phyloP scores from a whole-genome alignment of 2,797 vertebrate genomes.

The Pseudochirops corinnae region DNA sequence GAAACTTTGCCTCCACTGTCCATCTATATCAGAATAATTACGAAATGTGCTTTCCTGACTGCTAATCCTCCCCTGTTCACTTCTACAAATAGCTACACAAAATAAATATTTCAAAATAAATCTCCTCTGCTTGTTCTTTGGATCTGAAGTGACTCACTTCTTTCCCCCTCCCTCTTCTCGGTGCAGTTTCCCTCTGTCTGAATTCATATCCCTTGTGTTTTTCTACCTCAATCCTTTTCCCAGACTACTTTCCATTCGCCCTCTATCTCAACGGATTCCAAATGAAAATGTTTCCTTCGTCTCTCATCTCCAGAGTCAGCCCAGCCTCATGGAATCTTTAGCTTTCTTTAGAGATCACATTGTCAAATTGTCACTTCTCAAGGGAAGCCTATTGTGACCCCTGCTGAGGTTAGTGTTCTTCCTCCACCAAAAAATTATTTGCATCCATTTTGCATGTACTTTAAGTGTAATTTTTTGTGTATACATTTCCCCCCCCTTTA shows the following conservation, averaged over 20 bases:
- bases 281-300: not conserved
- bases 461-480: not conserved
- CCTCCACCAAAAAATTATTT: not conserved
- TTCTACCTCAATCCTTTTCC: not conserved
- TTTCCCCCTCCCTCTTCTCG: not conserved
- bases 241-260: not conserved
- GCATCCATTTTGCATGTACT: not conserved
- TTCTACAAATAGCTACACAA: not conserved
- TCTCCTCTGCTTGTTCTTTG: not conserved
- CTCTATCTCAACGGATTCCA: not conserved
- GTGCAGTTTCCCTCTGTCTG: not conserved
- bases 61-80: not conserved
- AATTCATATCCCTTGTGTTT: not conserved
- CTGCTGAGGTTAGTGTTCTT: not conserved
- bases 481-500: not conserved
- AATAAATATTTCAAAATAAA: conserved; percentile 15
- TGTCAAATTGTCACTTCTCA: not conserved
- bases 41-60: not conserved
- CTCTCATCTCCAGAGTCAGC: not conserved
- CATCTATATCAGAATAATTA: not conserved
- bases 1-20: not conserved
- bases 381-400: not conserved
- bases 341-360: not conserved
- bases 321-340: not conserved
- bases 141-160: not conserved